Percentiles rank a stretch among this genome's conserved stretches.
These are phyloP conservation scores for Eudorcas thomsonii DNA, from an alignment of 2,113 vertebrate genomes.

Conservation along the genomic window DNA sequence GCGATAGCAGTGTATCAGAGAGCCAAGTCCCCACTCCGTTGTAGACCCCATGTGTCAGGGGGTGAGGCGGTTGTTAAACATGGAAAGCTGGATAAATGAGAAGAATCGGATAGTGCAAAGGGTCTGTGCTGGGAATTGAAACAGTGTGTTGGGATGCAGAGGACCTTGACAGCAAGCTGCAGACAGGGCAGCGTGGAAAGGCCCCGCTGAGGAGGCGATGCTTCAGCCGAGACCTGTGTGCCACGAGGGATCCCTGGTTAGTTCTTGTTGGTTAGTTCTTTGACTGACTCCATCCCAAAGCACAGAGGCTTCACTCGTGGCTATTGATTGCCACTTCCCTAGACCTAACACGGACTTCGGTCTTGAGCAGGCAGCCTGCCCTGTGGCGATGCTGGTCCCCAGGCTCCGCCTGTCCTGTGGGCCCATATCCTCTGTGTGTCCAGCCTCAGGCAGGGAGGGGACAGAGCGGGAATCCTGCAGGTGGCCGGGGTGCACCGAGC, in stretches of 20 bases:
- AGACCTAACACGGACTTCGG: not conserved
- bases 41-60: not conserved
- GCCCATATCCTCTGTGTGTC: not conserved
- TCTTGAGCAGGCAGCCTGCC: not conserved
- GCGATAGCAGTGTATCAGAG: not conserved
- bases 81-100: not conserved
- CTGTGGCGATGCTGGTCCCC: accelerated
- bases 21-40: too few relatives aligned
- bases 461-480: not conserved
- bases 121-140: not conserved
- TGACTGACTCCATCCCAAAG: not conserved
- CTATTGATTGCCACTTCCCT: not conserved
- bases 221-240: not conserved
- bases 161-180: not conserved
- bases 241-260: not conserved
- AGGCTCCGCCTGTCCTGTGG: not conserved
- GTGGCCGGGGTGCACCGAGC: not conserved
- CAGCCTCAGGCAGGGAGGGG: not conserved
- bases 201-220: not conserved
- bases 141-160: not conserved
- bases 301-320: not conserved
- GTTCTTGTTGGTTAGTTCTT: not conserved
- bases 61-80: not conserved
- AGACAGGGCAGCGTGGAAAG: not conserved
- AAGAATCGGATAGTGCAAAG: not conserved